Evolutionary conservation across 2,113 vertebrate genomes (phyloP).

Genomic region (Lethenteron reissneri): DNA sequence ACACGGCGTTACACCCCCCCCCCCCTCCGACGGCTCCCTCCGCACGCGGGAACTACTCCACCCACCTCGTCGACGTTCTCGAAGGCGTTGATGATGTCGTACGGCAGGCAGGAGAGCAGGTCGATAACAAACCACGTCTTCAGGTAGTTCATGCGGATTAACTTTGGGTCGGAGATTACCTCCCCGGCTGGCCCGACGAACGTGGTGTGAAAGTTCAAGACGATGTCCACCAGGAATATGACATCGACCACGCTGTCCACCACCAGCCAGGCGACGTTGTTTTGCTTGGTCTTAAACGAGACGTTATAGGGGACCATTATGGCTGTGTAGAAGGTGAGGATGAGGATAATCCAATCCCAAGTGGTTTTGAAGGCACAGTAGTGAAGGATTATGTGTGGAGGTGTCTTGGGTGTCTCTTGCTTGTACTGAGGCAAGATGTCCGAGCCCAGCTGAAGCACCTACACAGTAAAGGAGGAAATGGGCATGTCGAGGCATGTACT

Average conservation of each 20-base stretch:
- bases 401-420: slow-evolving; percentile 88
- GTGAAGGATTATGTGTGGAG: slow-evolving; percentile 84
- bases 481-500: neutral
- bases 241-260: slow-evolving; percentile 92
- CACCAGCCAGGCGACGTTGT: slow-evolving; percentile 88
- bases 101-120: slow-evolving; percentile 76
- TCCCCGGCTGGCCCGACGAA: slow-evolving; percentile 86
- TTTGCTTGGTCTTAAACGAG: slow-evolving; percentile 94
- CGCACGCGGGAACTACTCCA: slow-evolving; percentile 10
- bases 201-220: slow-evolving; percentile 90
- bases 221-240: slow-evolving; percentile 87
- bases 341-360: slow-evolving; percentile 96
- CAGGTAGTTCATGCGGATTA: slow-evolving; percentile 92
- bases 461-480: slow-evolving; percentile 13
- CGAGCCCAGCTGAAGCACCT: slow-evolving; percentile 84
- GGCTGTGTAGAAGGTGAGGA: slow-evolving; percentile 93
- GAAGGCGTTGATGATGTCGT: slow-evolving; percentile 94
- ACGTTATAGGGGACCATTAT: slow-evolving; percentile 95
- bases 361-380: slow-evolving; percentile 95
- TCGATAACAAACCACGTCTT: slow-evolving; percentile 98
- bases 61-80: slow-evolving; percentile 96
- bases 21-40: too few species aligned
- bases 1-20: too few species aligned
- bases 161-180: slow-evolving; percentile 81
- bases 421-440: slow-evolving; percentile 93